Base-by-base conservation (phyloP, 2,888 invertebrate genomes). In the Leptarthrus brevirostris region DNA sequence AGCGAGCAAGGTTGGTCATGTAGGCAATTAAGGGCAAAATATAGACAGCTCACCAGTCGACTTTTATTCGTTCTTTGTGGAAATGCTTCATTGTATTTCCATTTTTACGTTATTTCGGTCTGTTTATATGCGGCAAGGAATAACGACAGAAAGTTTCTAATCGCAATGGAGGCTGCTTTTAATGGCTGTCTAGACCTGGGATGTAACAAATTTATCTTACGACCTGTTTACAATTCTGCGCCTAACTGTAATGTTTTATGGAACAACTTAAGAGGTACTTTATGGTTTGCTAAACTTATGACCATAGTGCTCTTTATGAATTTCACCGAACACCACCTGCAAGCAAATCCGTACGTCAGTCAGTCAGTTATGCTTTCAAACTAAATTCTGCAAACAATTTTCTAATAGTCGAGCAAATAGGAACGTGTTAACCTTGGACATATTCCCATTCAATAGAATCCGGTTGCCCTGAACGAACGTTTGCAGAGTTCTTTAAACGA, bases 401-500 rank as follows among this genome's bases (percentile, higher is more conserved):
- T 49, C 20, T 49, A 20, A 49, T 40, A 12, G 40, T n/a, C 3
- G 16, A 6, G 6, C 6, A 49, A 49, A 49, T 20, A 8, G 14
- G 49, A 12, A 47, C 47, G 3, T 4, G n/a, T 47, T 47, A 47
- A 47, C 49, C 16, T 40, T 6, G n/a, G n/a, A n/a, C n/a, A n/a
- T n/a, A n/a, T n/a, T n/a, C n/a, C n/a, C 40, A 12, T 8, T 8
- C 40, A 40, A 40, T 12, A 8, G 40, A 40, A 12, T 40, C 40
- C 12, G 12, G 8, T 30, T 30, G 30, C 4, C 30, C 8, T 30
- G 30, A 8, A 30, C 30, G 30, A 8, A 30, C 30, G 30, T 30
- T 30, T 30, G 30, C 30, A 30, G 47, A 49, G 20, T 16, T 49
- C 49, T 49, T 49, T 49, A 49, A 49, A 8, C 49, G 49, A 20